Percentiles rank a stretch among this genome's conserved stretches.
Evolutionary conservation across 1,140 invertebrate species (phyloP).

Genomic region (Euura saliciscinereae): DNA sequence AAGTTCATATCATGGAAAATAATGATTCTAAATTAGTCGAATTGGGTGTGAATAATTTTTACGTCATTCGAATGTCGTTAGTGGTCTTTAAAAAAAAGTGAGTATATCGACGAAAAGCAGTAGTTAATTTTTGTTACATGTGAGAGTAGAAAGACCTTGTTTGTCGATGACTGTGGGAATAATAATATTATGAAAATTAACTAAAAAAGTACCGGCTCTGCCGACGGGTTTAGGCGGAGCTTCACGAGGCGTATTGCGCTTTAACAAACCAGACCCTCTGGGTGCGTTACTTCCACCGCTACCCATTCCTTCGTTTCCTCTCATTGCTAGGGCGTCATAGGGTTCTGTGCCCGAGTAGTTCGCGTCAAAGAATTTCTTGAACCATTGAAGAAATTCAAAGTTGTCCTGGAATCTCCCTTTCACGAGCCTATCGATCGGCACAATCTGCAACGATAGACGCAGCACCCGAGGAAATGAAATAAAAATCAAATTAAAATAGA

Average conservation of each 20-base stretch:
- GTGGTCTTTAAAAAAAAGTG: background rate
- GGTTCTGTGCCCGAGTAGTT: conserved; percentile 89
- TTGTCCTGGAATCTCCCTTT: conserved; percentile 98
- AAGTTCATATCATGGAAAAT: too few species aligned
- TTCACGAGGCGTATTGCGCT: conserved; percentile 50
- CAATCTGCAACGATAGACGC: conserved; percentile 72
- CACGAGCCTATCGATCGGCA: conserved; percentile 87
- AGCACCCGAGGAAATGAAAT: conserved; percentile 42
- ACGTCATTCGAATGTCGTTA: background rate
- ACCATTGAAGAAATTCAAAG: conserved; percentile 99
- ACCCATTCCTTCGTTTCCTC: conserved; percentile 85
- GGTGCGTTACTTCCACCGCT: conserved; percentile 65
- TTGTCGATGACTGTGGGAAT: background rate
- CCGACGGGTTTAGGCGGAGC: conserved; percentile 46
- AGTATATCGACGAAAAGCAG: background rate
- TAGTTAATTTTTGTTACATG: background rate
- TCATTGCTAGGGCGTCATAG: conserved; percentile 86
- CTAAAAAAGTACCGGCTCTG: conserved; percentile 52
- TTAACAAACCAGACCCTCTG: conserved; percentile 57
- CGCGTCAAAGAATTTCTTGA: conserved; percentile 99
- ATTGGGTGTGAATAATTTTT: too few species aligned
- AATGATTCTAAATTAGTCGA: too few species aligned
- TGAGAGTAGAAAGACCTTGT: background rate
- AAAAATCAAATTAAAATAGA: conserved; percentile 52
- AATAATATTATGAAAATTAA: conserved; percentile 24